Percentiles rank a stretch among this genome's conserved stretches.
phyloP scores from a whole-genome alignment of 2,888 invertebrate genomes.

The Stenurella melanura region DNA sequence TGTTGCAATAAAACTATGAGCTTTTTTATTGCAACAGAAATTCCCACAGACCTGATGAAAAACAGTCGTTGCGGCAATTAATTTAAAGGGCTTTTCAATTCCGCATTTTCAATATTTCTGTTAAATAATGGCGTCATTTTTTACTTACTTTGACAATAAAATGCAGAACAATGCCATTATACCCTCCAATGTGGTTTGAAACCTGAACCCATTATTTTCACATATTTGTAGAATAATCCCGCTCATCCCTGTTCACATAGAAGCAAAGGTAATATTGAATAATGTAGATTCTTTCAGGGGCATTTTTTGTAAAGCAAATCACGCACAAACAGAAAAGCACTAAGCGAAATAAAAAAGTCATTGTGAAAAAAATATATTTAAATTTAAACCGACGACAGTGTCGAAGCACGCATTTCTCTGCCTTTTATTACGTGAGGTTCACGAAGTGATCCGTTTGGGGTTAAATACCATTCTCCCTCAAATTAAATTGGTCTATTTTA shows the following conservation, averaged over 20 bases:
- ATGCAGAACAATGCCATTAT: slow-evolving; percentile 46
- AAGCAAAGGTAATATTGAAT: slow-evolving; percentile 25
- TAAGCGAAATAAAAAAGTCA: slow-evolving; percentile 37
- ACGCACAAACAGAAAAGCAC: slow-evolving; percentile 26
- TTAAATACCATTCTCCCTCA: slow-evolving; percentile 38
- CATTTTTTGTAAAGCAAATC: slow-evolving; percentile 32
- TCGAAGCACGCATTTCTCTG: slow-evolving; percentile 27
- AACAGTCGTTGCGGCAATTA: slow-evolving; percentile 32
- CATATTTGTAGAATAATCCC: slow-evolving; percentile 27
- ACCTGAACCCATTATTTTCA: slow-evolving; percentile 35
- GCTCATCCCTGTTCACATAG: slow-evolving; percentile 31
- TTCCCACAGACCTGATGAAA: slow-evolving; percentile 19
- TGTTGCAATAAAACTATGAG: slow-evolving; percentile 12
- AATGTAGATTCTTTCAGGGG: slow-evolving; percentile 4
- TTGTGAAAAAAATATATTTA: slow-evolving; percentile 38
- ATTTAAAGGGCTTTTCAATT: slow-evolving; percentile 35
- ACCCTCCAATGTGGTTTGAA: slow-evolving; percentile 28
- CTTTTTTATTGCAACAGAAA: slow-evolving; percentile 21
- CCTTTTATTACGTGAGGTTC: slow-evolving; percentile 30
- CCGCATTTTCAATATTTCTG: slow-evolving; percentile 31
- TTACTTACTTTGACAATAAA: slow-evolving; percentile 43
- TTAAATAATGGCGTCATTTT: slow-evolving; percentile 42
- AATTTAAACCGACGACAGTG: slow-evolving; percentile 38
- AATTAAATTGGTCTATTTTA: slow-evolving; percentile 43
- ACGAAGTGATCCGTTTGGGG: slow-evolving; percentile 30